These are phyloP conservation scores for Leucophenga varia DNA, from an alignment of 1,140 invertebrate genomes.

Conservation along the genomic window DNA sequence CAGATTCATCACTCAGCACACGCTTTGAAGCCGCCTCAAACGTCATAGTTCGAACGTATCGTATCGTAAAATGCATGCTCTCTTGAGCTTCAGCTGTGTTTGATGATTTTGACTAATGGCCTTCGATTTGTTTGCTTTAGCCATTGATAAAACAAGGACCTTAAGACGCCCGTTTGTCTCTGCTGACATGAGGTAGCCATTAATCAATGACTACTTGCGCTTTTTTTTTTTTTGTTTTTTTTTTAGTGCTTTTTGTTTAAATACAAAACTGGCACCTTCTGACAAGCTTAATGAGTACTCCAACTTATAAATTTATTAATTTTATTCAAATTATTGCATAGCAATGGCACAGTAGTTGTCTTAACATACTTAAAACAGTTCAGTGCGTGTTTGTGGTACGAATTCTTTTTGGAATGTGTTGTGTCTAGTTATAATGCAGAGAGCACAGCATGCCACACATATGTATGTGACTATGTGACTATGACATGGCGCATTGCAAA, in stretches of 20 bases:
- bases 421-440: no score
- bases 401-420: no score
- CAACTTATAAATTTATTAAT: slow-evolving; percentile 54
- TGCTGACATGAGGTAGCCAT: slow-evolving; percentile 22
- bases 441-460: no score
- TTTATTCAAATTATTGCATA: slow-evolving; percentile 17
- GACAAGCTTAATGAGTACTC: slow-evolving; percentile 50
- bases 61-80: no score
- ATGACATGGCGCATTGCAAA: no score
- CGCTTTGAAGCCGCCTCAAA: slow-evolving; percentile 32
- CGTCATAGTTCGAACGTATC: no score
- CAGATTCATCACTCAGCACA: slow-evolving; percentile 27
- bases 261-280: no score
- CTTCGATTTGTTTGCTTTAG: slow-evolving; percentile 1
- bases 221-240: neutral
- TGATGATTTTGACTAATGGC: neutral
- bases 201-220: slow-evolving; percentile 20
- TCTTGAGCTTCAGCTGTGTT: no score
- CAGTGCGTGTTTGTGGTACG: no score
- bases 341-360: no score
- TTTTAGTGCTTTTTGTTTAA: no score
- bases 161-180: slow-evolving; percentile 24
- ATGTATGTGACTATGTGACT: neutral
- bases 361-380: no score
- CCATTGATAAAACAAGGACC: slow-evolving; percentile 2